A percentile compares a stretch with the other conserved stretches of the same genome.
phyloP scores from a whole-genome alignment of 2,113 vertebrate species.

The Buteo buteo region DNA sequence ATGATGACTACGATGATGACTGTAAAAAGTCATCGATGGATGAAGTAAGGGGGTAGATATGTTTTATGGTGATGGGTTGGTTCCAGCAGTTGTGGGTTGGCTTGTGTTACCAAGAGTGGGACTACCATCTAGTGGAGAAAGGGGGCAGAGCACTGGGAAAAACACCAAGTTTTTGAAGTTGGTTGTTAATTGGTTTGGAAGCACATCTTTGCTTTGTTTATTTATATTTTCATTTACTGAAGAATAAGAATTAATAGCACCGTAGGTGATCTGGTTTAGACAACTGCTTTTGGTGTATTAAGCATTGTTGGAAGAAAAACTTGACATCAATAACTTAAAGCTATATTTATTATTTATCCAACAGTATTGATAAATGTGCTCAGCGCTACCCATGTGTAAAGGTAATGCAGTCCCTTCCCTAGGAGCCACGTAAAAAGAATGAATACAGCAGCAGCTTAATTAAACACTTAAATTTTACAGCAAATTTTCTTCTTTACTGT shows the following conservation, averaged over 20 bases:
- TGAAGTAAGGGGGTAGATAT: slow-evolving; percentile 76
- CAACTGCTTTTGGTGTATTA: background rate
- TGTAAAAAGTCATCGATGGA: slow-evolving; percentile 98
- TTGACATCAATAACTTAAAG: background rate
- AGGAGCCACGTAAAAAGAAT: background rate
- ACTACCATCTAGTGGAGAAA: slow-evolving; percentile 70
- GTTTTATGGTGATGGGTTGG: background rate
- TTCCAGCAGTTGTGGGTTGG: background rate
- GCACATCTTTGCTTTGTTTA: background rate
- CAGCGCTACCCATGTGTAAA: background rate
- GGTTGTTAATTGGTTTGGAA: background rate
- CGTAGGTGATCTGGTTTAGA: background rate
- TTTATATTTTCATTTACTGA: background rate
- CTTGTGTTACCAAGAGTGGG: background rate
- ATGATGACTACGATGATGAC: slow-evolving; percentile 93
- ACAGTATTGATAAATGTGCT: background rate
- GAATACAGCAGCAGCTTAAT: background rate
- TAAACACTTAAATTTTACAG: background rate
- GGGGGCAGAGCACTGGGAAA: background rate
- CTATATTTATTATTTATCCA: background rate
- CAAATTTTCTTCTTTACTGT: background rate
- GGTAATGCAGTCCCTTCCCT: background rate
- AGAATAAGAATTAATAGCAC: background rate
- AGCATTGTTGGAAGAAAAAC: background rate
- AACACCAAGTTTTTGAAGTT: background rate